phyloP scores from a whole-genome alignment of 2,888 invertebrate species.

The Limnephilus auricula region DNA sequence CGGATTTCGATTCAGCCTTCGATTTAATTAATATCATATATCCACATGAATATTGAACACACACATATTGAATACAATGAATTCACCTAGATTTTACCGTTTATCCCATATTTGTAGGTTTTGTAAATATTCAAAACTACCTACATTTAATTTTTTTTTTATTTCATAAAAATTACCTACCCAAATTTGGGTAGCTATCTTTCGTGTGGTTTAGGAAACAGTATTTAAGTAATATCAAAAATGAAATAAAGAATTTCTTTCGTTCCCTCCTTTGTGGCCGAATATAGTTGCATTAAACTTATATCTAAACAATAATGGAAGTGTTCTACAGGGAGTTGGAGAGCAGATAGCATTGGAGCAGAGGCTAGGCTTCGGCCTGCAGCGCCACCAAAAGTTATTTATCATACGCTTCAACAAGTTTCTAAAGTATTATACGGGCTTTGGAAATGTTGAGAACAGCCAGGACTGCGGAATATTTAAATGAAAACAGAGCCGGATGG shows the following conservation, averaged over 20 bases:
- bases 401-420: conserved; percentile 38
- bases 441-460: conserved; percentile 46
- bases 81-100: too few relatives aligned
- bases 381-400: conserved; percentile 29
- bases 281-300: not conserved
- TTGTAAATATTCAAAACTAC: too few relatives aligned
- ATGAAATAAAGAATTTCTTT: not conserved
- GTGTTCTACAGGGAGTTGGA: conserved; percentile 4
- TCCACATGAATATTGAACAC: too few relatives aligned
- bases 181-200: too few relatives aligned
- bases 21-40: too few relatives aligned
- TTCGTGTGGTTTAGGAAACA: too few relatives aligned
- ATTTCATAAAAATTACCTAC: too few relatives aligned
- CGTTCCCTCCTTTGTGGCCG: not conserved
- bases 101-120: too few relatives aligned
- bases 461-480: conserved; percentile 63
- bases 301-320: conserved; percentile 29
- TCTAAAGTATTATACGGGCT: conserved; percentile 31
- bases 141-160: too few relatives aligned
- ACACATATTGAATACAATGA: too few relatives aligned
- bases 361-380: not conserved
- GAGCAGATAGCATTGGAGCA: conserved; percentile 5
- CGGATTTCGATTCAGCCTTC: too few relatives aligned
- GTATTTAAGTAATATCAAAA: not conserved
- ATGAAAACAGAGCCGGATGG: conserved; percentile 64